Base-by-base conservation (phyloP, 1,140 invertebrate genomes). In the Globodera ellingtonae region DNA sequence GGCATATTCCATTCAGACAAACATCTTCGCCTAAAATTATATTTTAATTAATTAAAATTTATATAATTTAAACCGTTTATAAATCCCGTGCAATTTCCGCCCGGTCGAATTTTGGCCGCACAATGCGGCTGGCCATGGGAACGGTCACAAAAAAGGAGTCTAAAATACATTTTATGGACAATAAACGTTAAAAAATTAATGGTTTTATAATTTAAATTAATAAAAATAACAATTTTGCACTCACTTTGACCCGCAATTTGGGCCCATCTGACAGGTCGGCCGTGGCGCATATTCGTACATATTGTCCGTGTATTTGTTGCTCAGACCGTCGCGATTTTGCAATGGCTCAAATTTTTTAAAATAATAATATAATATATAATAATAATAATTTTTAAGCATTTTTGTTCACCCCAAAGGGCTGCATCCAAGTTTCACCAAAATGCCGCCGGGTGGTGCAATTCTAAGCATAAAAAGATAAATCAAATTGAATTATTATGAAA, bases 171-270 rank as follows among this genome's bases (percentile, higher is more conserved):
- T n/a, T n/a, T n/a, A n/a, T n/a, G n/a, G n/a, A n/a, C n/a, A n/a
- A n/a, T n/a, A n/a, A n/a, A n/a, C n/a, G n/a, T n/a, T n/a, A n/a
- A n/a, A n/a, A n/a, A n/a, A 35, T 35, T 35, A 18, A 75, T 21
- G 65, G 35, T 7, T 67, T 21, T 67, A 44, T 8, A 67, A 67
- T 67, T 21, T 5, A 21, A 67, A 21, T 67, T 35, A 35, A 35
- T 35, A 35, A 35, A 35, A 35, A 35, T 35, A 35, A 35, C 1
- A 35, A 35, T 35, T 35, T 35, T 35, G 35, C 35, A 35, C 35
- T 35, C 35, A 87, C 84, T 84, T 81, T 0, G 87, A 89, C 94
- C 77, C 99, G 98, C 92, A 93, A 95, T 81, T 93, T 93, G 65
- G 96, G 96, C 79, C 92, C 93, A 44, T 47, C 96, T 15, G 96